Evolutionary conservation across 2,888 invertebrate genomes (phyloP).

Genomic region (Phortica magna): DNA sequence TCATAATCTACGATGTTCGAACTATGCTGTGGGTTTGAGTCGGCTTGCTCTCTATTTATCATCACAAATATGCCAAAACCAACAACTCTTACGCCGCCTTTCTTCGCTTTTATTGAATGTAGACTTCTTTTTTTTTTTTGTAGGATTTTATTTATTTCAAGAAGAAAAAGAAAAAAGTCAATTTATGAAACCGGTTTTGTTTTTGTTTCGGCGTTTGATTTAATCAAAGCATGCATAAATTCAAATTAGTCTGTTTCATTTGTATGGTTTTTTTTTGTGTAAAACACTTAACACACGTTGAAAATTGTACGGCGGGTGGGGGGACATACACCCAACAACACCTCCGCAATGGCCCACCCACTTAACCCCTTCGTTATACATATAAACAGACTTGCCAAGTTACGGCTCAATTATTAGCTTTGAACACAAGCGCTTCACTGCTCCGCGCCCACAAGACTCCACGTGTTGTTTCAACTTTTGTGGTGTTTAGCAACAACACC

Average conservation of each 20-base stretch:
- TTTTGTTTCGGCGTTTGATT: neutral
- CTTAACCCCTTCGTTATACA: conserved; percentile 29
- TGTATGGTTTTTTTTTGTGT: neutral
- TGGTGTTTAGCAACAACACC: too few relatives aligned
- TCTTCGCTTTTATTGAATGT: neutral
- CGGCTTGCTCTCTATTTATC: neutral
- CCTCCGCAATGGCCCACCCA: conserved; percentile 44
- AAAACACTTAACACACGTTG: neutral
- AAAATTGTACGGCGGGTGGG: conserved; percentile 38
- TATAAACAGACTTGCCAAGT: conserved; percentile 13
- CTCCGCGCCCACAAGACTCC: too few relatives aligned
- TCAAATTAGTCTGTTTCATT: neutral
- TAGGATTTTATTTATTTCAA: neutral
- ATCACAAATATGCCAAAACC: neutral
- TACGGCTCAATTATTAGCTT: too few relatives aligned
- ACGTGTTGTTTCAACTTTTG: too few relatives aligned
- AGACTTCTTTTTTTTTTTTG: neutral
- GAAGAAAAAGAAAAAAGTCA: neutral
- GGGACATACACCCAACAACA: conserved; percentile 29
- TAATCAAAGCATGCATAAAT: conserved; percentile 19
- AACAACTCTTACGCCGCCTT: neutral
- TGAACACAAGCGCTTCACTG: too few relatives aligned
- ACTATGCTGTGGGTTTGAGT: too few relatives aligned
- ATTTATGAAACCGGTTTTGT: conserved; percentile 14
- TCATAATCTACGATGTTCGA: too few relatives aligned